Evolutionary conservation across 2,888 invertebrate species (phyloP), one percentile per base, ranked within the genome.

Genomic region (Mayetiola destructor): DNA sequence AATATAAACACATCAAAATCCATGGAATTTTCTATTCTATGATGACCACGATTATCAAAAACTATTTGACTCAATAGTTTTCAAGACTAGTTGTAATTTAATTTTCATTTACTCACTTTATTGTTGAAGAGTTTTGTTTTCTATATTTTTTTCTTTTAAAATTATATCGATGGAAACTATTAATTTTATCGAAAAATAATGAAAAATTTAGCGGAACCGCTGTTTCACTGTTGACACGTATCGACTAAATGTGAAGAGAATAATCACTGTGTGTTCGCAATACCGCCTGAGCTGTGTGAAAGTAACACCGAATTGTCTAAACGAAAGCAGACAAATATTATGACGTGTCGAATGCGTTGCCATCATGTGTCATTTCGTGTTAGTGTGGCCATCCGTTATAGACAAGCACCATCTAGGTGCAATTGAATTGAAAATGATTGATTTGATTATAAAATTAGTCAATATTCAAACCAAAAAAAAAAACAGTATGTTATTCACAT

Each of bases 321-420:
- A 53, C 18, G 10, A 53, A 30, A 53, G 10, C 32, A 30, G 32
- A 32, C 53, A 53, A 53, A 53, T 53, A 29, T 32, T 20, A 32
- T 53, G 53, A 53, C 53, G 53, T 53, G 53, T 53, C 53, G 53
- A 30, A 53, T 53, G 53, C 53, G 53, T 53, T 53, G 53, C 29
- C 30, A 30, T 18, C 29, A 53, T 53, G 53, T 53, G 53, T 53
- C 53, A 53, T 48, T 48, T 48, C 48, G 9, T 3, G n/a, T 27
- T 48, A 16, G 29, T 48, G 29, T 3, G n/a, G 8, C 3, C 8
- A 48, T 27, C n/a, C 3, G 6, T 27, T 16, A 48, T 6, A 3
- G 6, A n/a, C 48, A 48, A 27, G n/a, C 27, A 27, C 48, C 48
- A 48, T 48, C 48, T 48, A n/a, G n/a, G n/a, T n/a, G n/a, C n/a